Evolutionary conservation across 2,888 invertebrate species (phyloP).

Genomic region (Brenthis ino): DNA sequence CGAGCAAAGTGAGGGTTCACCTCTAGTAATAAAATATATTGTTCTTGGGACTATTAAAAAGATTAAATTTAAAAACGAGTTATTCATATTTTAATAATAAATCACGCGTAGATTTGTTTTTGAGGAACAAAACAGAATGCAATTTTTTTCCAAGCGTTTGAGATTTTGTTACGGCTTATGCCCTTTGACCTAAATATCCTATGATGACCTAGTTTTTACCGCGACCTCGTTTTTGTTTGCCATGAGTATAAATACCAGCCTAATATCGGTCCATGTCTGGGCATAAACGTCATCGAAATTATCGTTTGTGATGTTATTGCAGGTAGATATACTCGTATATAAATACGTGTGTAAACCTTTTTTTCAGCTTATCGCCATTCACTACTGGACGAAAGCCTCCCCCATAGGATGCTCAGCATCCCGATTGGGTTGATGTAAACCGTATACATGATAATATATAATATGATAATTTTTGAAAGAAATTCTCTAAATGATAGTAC

Average conservation of each 20-base stretch:
- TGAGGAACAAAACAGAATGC: not conserved
- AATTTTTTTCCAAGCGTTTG: conserved; percentile 10
- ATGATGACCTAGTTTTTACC: conserved; percentile 13
- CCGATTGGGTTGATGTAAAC: too few species aligned
- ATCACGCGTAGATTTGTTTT: not conserved
- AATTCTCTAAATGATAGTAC: too few species aligned
- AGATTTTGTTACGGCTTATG: conserved; percentile 20
- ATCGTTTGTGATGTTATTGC: too few species aligned
- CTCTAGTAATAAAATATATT: not conserved
- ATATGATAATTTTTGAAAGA: too few species aligned
- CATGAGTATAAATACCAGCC: conserved; percentile 14
- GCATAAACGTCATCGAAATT: not conserved
- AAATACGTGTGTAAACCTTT: too few species aligned
- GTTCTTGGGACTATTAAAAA: not conserved
- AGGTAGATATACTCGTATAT: too few species aligned
- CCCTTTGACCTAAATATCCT: conserved; percentile 23
- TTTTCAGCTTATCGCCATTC: too few species aligned
- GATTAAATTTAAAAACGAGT: not conserved
- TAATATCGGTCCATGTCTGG: not conserved
- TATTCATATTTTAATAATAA: not conserved
- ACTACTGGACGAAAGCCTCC: too few species aligned
- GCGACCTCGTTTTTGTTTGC: conserved; percentile 7
- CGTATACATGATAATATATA: too few species aligned
- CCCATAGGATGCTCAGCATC: too few species aligned
- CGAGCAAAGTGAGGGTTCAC: too few species aligned